phyloP scores from a whole-genome alignment of 1,140 invertebrate genomes.

The Drosophila ironensis region DNA sequence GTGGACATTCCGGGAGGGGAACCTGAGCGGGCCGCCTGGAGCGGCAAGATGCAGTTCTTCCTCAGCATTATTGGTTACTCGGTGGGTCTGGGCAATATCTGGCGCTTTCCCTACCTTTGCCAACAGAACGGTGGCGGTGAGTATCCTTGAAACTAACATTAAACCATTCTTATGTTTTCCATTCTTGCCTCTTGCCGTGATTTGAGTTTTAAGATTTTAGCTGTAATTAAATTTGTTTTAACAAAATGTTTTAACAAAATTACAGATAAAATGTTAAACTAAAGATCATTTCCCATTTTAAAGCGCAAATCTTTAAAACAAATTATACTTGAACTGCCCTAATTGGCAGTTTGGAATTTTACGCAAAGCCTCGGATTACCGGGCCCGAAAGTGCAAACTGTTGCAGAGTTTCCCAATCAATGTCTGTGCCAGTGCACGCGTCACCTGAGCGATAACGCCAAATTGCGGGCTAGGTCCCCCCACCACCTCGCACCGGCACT shows the following conservation, averaged over 20 bases:
- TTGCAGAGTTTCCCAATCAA: constrained; percentile 36
- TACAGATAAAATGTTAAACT: no score
- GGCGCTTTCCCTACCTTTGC: constrained; percentile 97
- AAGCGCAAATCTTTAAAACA: no score
- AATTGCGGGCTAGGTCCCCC: constrained; percentile 25
- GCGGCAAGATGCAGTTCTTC: constrained; percentile 94
- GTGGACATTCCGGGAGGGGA: constrained; percentile 81
- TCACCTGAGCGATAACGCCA: constrained; percentile 41
- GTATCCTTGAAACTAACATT: constrained; percentile 70
- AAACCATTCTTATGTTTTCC: no score
- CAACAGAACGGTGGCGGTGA: constrained; percentile 97
- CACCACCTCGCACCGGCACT: not conserved
- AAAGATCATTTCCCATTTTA: not conserved
- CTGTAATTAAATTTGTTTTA: no score
- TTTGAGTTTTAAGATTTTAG: no score
- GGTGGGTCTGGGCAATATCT: constrained; percentile 95
- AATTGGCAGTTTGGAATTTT: constrained; percentile 4
- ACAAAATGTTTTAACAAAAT: no score
- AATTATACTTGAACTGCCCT: no score
- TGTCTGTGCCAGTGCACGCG: constrained; percentile 11
- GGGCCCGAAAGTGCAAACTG: constrained; percentile 8
- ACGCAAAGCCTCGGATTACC: constrained; percentile 21
- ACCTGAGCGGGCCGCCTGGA: constrained; percentile 88
- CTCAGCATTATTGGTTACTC: constrained; percentile 95
- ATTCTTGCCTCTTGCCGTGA: no score